These are phyloP conservation scores for Gnathonemus longibarbis DNA, from an alignment of 2,113 vertebrate genomes.

Conservation along the genomic window DNA sequence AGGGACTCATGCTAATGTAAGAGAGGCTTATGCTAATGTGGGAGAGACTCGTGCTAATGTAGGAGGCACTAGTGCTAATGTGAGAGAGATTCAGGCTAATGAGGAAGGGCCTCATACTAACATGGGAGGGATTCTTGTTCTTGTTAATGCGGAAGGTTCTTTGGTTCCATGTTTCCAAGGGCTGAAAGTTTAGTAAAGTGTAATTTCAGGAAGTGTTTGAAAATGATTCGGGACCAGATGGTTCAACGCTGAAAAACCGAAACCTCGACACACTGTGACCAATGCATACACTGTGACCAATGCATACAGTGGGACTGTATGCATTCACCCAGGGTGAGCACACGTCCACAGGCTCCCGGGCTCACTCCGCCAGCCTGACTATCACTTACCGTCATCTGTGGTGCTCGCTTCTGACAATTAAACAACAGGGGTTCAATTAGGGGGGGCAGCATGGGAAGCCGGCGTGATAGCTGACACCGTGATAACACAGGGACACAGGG, in stretches of 20 bases:
- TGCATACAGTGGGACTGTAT: not conserved
- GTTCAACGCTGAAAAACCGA: not conserved
- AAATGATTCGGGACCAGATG: not conserved
- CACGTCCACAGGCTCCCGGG: not conserved
- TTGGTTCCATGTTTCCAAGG: not conserved
- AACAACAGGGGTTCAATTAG: conserved; percentile 3
- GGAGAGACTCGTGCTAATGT: not conserved
- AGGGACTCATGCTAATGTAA: not conserved
- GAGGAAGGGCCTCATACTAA: not conserved
- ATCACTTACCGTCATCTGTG: not conserved
- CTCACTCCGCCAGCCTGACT: not conserved
- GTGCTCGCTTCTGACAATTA: not conserved
- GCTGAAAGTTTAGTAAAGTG: not conserved
- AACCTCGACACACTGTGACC: not conserved
- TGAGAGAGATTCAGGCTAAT: not conserved
- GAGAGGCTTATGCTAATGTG: too few species aligned
- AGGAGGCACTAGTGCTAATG: not conserved
- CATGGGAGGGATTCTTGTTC: not conserved
- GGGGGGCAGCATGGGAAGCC: too few species aligned
- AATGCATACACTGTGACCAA: not conserved
- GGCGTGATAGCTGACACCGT: not conserved
- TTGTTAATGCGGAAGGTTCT: not conserved
- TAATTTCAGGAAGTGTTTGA: not conserved
- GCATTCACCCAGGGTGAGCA: not conserved
- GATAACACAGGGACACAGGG: not conserved